phyloP scores from a whole-genome alignment of 2,797 vertebrate species.

The Phoxinus dragarum region DNA sequence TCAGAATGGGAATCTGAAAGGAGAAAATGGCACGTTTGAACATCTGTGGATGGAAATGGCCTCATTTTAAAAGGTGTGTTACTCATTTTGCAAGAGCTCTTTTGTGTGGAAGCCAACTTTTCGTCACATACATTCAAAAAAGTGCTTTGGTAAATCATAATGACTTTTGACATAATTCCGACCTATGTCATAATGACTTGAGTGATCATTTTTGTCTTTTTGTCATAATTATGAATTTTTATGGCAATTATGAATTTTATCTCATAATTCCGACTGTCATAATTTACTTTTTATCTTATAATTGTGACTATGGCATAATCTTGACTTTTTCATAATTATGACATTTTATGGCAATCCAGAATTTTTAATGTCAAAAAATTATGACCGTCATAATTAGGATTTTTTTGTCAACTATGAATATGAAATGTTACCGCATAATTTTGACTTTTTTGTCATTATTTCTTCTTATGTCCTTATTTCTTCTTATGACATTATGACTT shows the following conservation, averaged over 20 bases:
- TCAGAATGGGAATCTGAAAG: constrained; percentile 96
- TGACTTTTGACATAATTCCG: not conserved
- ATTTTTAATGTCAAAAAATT: not conserved
- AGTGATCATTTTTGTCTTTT: not conserved
- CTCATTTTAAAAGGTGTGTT: constrained; percentile 14
- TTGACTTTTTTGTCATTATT: not conserved
- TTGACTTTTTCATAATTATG: not conserved
- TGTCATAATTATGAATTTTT: not conserved
- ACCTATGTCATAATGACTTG: not conserved
- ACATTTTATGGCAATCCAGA: not conserved
- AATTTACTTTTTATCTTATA: not conserved
- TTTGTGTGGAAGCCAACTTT: not conserved
- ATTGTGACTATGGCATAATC: not conserved
- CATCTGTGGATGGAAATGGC: constrained; percentile 16
- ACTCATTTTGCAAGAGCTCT: not conserved
- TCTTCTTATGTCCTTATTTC: not conserved
- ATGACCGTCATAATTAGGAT: not conserved
- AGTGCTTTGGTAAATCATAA: not conserved
- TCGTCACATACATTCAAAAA: not conserved
- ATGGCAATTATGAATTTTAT: not conserved
- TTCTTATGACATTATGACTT: not conserved
- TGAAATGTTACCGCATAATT: not conserved
- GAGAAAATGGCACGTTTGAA: constrained; percentile 46
- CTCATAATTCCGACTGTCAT: not conserved
- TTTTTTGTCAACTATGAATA: not conserved